Conservation (phyloP, 2,113 vertebrate genomes). For the Mus spicilegus region DNA sequence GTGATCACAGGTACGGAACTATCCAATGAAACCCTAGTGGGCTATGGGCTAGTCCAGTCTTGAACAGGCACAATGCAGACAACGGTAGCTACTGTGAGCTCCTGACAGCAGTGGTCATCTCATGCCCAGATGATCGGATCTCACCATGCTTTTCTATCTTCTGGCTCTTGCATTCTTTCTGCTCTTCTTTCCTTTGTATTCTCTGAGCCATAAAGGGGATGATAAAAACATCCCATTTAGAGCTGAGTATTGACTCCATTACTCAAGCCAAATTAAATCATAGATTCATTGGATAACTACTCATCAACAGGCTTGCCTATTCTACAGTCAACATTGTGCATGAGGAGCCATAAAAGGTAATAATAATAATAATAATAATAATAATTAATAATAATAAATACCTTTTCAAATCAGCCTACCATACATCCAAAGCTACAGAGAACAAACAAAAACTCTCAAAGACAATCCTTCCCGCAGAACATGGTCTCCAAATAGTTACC, state of each 20-base stretch:
- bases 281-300: slow-evolving; percentile 29
- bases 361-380: too few species aligned
- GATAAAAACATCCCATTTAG: neutral
- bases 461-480: neutral
- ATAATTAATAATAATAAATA: too few species aligned
- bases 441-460: neutral
- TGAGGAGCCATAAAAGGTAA: neutral
- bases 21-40: neutral
- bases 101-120: neutral
- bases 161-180: neutral
- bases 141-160: neutral
- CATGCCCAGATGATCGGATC: neutral
- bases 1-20: too few species aligned
- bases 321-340: neutral
- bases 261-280: slow-evolving; percentile 46
- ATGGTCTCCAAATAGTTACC: neutral
- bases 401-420: neutral
- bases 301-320: neutral
- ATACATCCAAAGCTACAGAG: neutral
- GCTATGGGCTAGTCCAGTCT: too few species aligned
- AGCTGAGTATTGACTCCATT: neutral
- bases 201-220: neutral
- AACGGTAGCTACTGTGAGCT: neutral
- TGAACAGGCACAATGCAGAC: neutral
- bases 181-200: neutral